Evolutionary conservation across 2,113 vertebrate species (phyloP), one percentile per base, ranked within the genome.

Genomic region (Podarcis cretensis): DNA sequence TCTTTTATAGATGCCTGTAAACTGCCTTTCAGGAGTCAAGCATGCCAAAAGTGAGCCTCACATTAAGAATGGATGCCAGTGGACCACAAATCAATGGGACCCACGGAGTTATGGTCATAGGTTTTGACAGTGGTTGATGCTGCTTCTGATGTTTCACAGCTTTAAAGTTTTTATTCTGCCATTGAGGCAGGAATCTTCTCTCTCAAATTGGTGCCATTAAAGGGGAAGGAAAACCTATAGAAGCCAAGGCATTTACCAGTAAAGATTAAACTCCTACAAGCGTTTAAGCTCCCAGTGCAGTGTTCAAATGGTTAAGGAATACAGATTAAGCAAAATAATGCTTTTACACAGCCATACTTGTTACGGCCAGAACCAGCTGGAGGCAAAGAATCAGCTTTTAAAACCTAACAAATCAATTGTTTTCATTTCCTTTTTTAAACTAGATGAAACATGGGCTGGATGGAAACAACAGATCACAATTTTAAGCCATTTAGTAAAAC

Each of bases 61-160:
- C 75, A 14, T 57, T 86, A 81, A 91, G 84, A 59, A n/a, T 69
- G 73, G 89, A 57, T 80, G 73, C 40, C 82, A 23, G 5, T 87
- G 83, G 89, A 90, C 2, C 2, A 90, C 4, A 6, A 3, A 87
- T n/a, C 65, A 79, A 2, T 73, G 89, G 71, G 43, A 54, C 86
- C 89, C 82, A 30, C 9, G 5, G 30, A 32, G 69, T 27, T 81
- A 83, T 40, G 35, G 75, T 71, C 3, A 63, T 35, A 37, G 71
- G 9, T 13, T 35, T 63, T 40, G 65, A 57, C 5, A 90, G 48
- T 9, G 27, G 0, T 1, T 74, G 79, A 0, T 0, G 0, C 13
- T 63, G 16, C 18, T 63, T 14, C 54, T 65, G 76, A 75, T 59
- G 16, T 63, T 85, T 85, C 83, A 87, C 65, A 89, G 59, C 37